Percentiles rank a stretch among this genome's conserved stretches.
These are phyloP conservation scores for Caloenas nicobarica DNA, from an alignment of 2,113 vertebrate genomes.

Conservation along the genomic window DNA sequence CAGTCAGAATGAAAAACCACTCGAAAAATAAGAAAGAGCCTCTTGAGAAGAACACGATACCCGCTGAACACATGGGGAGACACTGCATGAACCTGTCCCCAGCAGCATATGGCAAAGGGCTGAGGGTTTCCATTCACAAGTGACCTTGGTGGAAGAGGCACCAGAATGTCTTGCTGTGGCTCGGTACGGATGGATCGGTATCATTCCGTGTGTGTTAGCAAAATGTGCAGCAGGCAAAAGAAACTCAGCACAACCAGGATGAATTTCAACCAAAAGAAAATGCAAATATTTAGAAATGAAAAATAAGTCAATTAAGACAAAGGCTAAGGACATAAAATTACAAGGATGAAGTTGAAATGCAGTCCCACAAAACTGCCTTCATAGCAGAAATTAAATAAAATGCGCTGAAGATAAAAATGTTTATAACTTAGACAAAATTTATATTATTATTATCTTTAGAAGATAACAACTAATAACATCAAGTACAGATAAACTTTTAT, in stretches of 20 bases:
- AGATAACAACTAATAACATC: neutral
- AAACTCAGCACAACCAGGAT: neutral
- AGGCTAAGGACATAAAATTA: neutral
- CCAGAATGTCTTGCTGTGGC: neutral
- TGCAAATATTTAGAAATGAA: neutral
- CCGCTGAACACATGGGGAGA: neutral
- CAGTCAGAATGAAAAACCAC: neutral
- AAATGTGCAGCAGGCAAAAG: neutral
- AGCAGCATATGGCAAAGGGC: neutral
- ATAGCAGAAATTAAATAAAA: neutral
- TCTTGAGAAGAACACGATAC: neutral
- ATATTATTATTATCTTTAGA: neutral
- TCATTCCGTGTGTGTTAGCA: neutral
- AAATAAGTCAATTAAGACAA: neutral
- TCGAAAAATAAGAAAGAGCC: neutral
- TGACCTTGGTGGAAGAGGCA: neutral
- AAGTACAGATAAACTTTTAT: neutral
- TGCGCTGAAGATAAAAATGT: neutral
- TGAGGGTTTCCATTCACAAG: neutral
- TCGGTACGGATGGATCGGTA: neutral
- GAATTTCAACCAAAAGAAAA: neutral
- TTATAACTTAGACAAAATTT: neutral
- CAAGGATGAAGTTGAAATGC: neutral
- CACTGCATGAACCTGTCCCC: neutral
- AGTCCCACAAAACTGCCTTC: neutral